Conservation (phyloP, 2,797 vertebrate species). For the Coccyzus lansbergi region DNA sequence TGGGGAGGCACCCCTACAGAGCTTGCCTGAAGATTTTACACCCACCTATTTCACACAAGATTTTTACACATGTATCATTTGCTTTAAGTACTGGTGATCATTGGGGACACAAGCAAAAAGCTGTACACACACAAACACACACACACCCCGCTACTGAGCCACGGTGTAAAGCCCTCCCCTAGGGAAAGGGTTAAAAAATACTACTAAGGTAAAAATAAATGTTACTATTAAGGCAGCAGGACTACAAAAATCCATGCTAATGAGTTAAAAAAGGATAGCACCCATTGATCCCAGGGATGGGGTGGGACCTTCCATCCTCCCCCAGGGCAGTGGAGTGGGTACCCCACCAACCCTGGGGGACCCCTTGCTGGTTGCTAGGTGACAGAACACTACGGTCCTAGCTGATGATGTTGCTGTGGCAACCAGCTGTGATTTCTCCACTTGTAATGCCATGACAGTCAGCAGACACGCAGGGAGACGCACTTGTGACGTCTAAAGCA, state of each 20-base stretch:
- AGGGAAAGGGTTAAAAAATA: not conserved
- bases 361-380: slow-evolving; percentile 60
- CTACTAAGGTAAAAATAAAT: not conserved
- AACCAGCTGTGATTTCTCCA: slow-evolving; percentile 61
- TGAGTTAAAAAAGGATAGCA: not conserved
- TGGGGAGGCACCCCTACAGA: not conserved
- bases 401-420: slow-evolving; percentile 69
- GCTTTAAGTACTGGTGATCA: not conserved
- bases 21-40: not conserved
- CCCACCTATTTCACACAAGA: not conserved
- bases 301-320: not conserved
- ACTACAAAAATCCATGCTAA: not conserved
- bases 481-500: slow-evolving; percentile 61
- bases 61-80: not conserved
- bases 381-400: slow-evolving; percentile 50
- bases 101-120: not conserved
- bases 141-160: not conserved
- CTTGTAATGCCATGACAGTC: slow-evolving; percentile 17
- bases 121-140: not conserved
- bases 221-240: not conserved
- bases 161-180: not conserved
- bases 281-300: not conserved
- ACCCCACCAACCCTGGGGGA: not conserved
- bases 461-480: slow-evolving; percentile 1
- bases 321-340: not conserved